These are phyloP conservation scores for Excalfactoria chinensis DNA, from an alignment of 2,113 vertebrate species.

Conservation along the genomic window DNA sequence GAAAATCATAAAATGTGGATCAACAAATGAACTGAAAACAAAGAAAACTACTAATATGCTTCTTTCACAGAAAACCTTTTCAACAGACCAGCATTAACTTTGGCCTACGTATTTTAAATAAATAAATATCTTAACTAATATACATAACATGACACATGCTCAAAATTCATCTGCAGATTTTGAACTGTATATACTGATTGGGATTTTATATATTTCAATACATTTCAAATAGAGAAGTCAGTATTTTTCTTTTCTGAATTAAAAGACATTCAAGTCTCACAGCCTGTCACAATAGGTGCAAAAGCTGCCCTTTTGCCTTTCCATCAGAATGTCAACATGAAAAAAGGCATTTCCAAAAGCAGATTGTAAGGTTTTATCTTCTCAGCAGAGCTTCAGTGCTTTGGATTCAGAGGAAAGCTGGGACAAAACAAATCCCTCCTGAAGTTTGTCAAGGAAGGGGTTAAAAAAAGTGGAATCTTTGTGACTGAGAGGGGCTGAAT, in stretches of 20 bases:
- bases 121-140: background rate
- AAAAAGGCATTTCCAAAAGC: background rate
- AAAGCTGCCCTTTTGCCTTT: background rate
- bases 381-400: background rate
- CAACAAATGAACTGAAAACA: background rate
- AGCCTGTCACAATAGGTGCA: accelerated
- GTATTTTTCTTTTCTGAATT: background rate
- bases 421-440: accelerated
- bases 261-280: background rate
- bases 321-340: background rate
- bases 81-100: background rate
- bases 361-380: background rate
- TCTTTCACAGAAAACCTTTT: background rate
- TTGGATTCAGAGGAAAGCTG: background rate
- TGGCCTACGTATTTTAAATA: background rate
- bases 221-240: background rate
- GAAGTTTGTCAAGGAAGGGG: constrained; percentile 2
- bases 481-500: constrained; percentile 39
- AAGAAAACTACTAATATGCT: background rate
- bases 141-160: background rate
- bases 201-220: background rate
- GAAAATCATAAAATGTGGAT: background rate
- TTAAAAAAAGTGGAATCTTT: constrained; percentile 25
- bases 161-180: background rate
- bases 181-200: background rate